Conservation (phyloP, 1,140 invertebrate species). For the Sycobia sp. region DNA sequence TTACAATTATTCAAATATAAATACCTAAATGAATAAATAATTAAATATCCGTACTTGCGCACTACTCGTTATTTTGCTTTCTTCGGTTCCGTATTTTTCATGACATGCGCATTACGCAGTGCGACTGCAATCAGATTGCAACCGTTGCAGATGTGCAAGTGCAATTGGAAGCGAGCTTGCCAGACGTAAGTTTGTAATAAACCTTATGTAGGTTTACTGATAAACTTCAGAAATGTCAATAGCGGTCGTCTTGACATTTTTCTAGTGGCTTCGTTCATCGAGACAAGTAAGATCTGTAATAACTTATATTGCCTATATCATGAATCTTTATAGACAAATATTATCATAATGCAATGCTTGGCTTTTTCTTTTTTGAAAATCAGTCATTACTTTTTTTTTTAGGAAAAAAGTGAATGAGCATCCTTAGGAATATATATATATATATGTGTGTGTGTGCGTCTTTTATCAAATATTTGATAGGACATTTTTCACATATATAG, state of each 20-base stretch:
- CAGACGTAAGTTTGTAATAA: no score
- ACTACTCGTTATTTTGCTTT: no score
- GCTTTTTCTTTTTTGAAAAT: constrained; percentile 28
- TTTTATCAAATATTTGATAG: no score
- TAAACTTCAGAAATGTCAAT: no score
- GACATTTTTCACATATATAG: constrained; percentile 1
- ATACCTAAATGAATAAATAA: no score
- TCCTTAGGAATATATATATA: constrained; percentile 17
- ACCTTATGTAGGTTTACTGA: no score
- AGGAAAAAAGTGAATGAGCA: constrained; percentile 26
- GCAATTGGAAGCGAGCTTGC: no score
- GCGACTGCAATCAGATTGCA: no score
- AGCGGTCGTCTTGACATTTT: no score
- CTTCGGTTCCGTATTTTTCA: constrained; percentile 4
- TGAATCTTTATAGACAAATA: constrained; percentile 1
- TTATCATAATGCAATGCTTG: constrained; percentile 19
- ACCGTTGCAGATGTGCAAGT: not conserved
- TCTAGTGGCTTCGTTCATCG: no score
- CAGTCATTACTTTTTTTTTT: constrained; percentile 15
- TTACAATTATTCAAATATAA: no score
- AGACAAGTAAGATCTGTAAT: constrained; percentile 10
- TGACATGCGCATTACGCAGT: constrained; percentile 28
- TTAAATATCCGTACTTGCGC: constrained; percentile 29
- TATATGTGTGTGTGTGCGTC: no score
- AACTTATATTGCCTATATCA: not conserved